phyloP scores from a whole-genome alignment of 2,113 vertebrate genomes.

The Nibea albiflora region DNA sequence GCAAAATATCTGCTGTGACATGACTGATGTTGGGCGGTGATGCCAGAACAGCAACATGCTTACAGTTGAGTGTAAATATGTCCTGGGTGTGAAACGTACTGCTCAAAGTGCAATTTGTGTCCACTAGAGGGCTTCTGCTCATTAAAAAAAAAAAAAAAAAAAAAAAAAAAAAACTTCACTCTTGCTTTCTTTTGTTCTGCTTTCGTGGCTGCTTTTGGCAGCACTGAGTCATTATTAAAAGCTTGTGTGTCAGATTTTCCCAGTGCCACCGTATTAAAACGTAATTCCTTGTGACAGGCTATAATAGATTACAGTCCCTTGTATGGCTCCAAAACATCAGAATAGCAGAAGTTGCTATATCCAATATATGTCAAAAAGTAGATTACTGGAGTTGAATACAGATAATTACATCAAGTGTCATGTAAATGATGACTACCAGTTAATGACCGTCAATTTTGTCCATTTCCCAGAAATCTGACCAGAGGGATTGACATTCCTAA shows the following conservation, averaged over 20 bases:
- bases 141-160: background rate
- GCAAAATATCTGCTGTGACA: background rate
- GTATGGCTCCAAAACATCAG: background rate
- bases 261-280: background rate
- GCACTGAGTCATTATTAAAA: background rate
- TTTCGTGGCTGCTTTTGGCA: background rate
- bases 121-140: slow-evolving; percentile 14
- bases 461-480: slow-evolving; percentile 6
- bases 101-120: background rate
- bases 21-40: background rate
- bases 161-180: too few relatives aligned
- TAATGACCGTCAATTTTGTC: background rate
- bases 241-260: background rate
- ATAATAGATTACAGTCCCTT: background rate
- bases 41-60: background rate
- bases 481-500: slow-evolving; percentile 8
- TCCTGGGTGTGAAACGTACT: background rate
- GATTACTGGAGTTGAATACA: background rate
- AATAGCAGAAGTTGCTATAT: background rate
- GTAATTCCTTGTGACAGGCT: background rate
- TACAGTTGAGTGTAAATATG: background rate
- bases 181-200: background rate
- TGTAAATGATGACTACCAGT: background rate
- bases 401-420: background rate
- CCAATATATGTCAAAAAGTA: too few relatives aligned